Conservation (phyloP, 2,888 invertebrate genomes). For the Tillus elongatus region DNA sequence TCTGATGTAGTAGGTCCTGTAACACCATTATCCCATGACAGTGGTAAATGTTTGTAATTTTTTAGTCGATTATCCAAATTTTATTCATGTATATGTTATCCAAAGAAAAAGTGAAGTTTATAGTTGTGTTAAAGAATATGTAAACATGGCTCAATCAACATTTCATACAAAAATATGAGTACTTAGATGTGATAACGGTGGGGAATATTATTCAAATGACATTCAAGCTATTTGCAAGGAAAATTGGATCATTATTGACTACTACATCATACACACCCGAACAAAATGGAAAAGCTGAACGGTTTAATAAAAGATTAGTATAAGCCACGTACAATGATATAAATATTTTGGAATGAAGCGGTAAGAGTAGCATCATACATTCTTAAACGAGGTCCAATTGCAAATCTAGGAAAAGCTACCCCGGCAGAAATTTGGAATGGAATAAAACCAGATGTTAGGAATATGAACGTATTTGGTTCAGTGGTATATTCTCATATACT, state of each 20-base stretch:
- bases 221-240: slow-evolving; percentile 26
- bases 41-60: slow-evolving; percentile 1
- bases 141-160: slow-evolving; percentile 3
- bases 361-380: background rate
- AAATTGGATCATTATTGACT: slow-evolving; percentile 26
- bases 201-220: slow-evolving; percentile 5
- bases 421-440: background rate
- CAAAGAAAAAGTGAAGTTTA: slow-evolving; percentile 6
- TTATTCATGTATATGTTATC: slow-evolving; percentile 4
- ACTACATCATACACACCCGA: slow-evolving; percentile 36
- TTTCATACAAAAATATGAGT: background rate
- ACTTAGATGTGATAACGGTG: slow-evolving; percentile 7
- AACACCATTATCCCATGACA: background rate
- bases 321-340: slow-evolving; percentile 5
- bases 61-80: slow-evolving; percentile 8
- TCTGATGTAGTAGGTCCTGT: background rate
- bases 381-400: background rate
- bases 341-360: background rate
- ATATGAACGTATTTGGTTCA: background rate
- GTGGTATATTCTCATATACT: background rate
- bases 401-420: background rate
- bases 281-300: slow-evolving; percentile 33
- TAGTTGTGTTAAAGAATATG: slow-evolving; percentile 6
- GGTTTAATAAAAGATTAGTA: slow-evolving; percentile 28
- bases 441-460: background rate